These are phyloP conservation scores for Grus americana DNA, from an alignment of 2,113 vertebrate genomes.

Conservation along the genomic window DNA sequence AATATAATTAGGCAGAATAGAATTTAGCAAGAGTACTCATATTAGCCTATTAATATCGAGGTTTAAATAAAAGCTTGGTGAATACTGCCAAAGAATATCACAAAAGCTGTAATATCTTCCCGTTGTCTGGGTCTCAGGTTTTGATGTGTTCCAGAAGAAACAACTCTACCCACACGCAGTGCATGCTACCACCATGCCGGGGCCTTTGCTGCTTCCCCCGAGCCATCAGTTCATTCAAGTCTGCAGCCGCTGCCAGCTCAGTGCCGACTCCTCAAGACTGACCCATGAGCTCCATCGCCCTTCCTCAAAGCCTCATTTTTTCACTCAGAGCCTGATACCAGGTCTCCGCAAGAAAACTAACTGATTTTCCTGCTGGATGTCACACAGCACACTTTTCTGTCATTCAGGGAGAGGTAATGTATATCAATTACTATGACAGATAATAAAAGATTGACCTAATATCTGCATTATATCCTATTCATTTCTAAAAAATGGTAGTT, in stretches of 20 bases:
- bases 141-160: background rate
- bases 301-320: background rate
- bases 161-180: background rate
- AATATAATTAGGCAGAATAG: background rate
- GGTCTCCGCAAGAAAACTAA: background rate
- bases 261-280: background rate
- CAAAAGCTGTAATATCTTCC: background rate
- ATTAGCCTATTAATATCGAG: background rate
- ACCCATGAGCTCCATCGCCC: accelerated
- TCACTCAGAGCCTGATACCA: background rate
- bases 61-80: background rate
- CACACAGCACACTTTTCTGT: background rate
- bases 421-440: background rate
- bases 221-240: accelerated
- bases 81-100: background rate
- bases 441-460: background rate
- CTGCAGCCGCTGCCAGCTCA: accelerated
- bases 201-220: background rate
- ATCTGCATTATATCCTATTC: background rate
- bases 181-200: too few relatives aligned
- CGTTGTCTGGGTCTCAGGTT: background rate
- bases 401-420: background rate
- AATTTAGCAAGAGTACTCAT: background rate
- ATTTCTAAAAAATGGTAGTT: background rate
- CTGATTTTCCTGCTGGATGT: background rate